Evolutionary conservation across 2,113 vertebrate species (phyloP).

Genomic region (Puma concolor): DNA sequence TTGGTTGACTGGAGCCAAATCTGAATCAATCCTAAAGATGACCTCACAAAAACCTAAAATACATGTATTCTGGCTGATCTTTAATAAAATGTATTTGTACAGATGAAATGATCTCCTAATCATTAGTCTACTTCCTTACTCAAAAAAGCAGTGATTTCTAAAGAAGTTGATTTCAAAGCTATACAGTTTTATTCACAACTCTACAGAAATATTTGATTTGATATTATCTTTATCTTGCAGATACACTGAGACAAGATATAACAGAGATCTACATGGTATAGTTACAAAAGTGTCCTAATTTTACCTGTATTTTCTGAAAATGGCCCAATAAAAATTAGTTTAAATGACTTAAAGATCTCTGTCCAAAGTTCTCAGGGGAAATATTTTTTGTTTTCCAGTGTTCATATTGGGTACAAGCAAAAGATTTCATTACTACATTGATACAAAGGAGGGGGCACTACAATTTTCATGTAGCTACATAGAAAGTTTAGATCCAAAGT

Average conservation of each 20-base stretch:
- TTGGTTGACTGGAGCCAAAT: background rate
- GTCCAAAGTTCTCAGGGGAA: background rate
- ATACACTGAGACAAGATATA: background rate
- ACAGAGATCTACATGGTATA: background rate
- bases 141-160: slow-evolving; percentile 34
- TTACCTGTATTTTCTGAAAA: background rate
- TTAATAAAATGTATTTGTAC: background rate
- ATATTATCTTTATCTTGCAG: background rate
- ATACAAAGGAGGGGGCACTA: background rate
- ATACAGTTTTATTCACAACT: background rate
- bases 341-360: slow-evolving; percentile 36
- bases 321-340: slow-evolving; percentile 9
- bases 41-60: background rate
- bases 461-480: background rate
- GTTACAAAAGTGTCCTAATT: background rate
- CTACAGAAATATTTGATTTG: background rate
- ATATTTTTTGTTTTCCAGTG: slow-evolving; percentile 9
- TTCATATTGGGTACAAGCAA: background rate
- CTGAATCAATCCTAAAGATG: background rate
- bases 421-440: background rate
- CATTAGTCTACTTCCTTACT: background rate
- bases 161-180: slow-evolving; percentile 24
- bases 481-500: background rate
- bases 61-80: background rate
- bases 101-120: background rate